phyloP scores from a whole-genome alignment of 2,888 invertebrate genomes.

The Trichogramma dendrolimi region DNA sequence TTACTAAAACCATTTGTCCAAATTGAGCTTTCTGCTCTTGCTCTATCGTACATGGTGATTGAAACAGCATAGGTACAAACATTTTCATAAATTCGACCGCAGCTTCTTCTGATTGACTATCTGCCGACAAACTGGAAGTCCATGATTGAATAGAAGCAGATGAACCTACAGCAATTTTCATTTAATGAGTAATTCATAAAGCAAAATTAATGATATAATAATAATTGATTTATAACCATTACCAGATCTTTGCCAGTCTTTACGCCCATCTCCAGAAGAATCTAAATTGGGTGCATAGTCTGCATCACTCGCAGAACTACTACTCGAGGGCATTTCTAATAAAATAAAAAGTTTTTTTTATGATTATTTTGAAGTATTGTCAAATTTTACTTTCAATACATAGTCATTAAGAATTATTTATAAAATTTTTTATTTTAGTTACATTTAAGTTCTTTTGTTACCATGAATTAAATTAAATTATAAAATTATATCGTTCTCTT shows the following conservation, averaged over 20 bases:
- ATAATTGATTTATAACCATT: conserved; percentile 14
- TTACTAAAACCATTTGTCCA: conserved; percentile 61
- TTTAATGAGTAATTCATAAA: not conserved
- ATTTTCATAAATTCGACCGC: conserved; percentile 65
- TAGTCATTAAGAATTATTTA: not conserved
- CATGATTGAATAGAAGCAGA: conserved; percentile 63
- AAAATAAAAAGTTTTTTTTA: not conserved
- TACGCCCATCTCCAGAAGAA: conserved; percentile 51
- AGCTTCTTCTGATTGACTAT: conserved; percentile 59
- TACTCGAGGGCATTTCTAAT: conserved; percentile 53
- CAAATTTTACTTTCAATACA: too few species aligned
- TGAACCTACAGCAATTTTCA: conserved; percentile 52
- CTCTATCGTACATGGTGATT: conserved; percentile 56
- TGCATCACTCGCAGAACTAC: conserved; percentile 59
- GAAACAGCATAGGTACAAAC: conserved; percentile 64
- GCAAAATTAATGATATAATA: not conserved
- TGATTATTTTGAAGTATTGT: not conserved
- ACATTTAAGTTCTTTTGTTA: not conserved
- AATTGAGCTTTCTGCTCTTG: conserved; percentile 66
- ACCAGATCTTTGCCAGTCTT: conserved; percentile 51
- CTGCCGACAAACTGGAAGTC: conserved; percentile 62
- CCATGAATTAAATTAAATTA: conserved; percentile 2
- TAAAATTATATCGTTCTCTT: not conserved
- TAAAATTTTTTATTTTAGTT: not conserved
- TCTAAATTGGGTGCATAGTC: conserved; percentile 60